Evolutionary conservation across 2,888 invertebrate genomes (phyloP), one percentile per base, ranked within the genome.

Genomic region (Patella pellucida): DNA sequence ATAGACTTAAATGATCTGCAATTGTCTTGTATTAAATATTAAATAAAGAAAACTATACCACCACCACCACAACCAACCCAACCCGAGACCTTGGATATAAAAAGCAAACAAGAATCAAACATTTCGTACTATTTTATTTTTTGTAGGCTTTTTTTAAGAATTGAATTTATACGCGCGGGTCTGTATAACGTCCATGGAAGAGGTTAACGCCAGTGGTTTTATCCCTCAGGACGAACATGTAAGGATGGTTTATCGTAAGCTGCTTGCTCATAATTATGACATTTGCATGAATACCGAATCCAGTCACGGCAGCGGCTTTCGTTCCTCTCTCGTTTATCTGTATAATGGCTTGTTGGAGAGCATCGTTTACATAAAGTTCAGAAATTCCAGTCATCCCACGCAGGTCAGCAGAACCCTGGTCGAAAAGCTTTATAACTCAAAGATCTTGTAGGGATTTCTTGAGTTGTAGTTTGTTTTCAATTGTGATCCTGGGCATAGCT

Each of bases 341-440:
- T 23, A 87, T 78, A 67, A 86, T 83, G n/a, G 88, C 86, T 72
- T 86, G 85, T 75, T 88, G 87, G 11, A 87, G 23, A 16, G 87
- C 84, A 54, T 81, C 71, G 11, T 79, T 79, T 2, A 87, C 82
- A 70, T 71, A 83, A 12, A 87, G 76, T 1, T 75, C 72, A 1
- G 56, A 67, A 11, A 70, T 76, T 41, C 75, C 78, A 19, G 51
- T 72, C 27, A 88, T 85, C 0, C 83, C 86, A 3, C 82, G 80
- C 11, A 88, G 80, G 72, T 88, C 83, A 12, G 87, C 85, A n/a
- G 71, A 52, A 1, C 71, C 52, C 0, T n/a, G 19, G 14, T 73
- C 52, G 72, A 87, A 85, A 41, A 83, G 67, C 70, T 78, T 77
- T 15, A 27, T 51, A 67, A 86, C 80, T 0, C 86, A 85, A 73